These are phyloP conservation scores for Lobophora halterata DNA, from an alignment of 2,888 invertebrate genomes.

Conservation along the genomic window DNA sequence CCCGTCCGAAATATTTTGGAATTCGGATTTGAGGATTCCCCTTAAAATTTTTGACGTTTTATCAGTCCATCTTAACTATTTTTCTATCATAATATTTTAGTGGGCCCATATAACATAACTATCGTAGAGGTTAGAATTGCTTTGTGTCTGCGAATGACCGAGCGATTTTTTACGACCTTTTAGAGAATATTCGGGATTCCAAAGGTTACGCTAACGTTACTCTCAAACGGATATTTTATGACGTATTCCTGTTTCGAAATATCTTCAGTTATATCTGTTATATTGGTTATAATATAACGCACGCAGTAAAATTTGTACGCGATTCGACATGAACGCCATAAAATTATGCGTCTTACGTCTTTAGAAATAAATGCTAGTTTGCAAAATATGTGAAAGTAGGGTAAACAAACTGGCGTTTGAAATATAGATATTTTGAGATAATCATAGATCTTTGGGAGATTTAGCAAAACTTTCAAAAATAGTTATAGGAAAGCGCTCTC, in stretches of 20 bases:
- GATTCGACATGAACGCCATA: constrained; percentile 1
- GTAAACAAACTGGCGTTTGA: too few relatives aligned
- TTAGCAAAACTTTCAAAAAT: too few relatives aligned
- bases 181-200: constrained; percentile 15
- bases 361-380: constrained; percentile 3
- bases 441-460: too few relatives aligned
- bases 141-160: constrained; percentile 6
- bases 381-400: neutral
- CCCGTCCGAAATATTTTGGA: too few relatives aligned
- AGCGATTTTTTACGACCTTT: constrained; percentile 10
- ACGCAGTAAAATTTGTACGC: constrained; percentile 22
- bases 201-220: constrained; percentile 17
- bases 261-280: constrained; percentile 18
- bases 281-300: too few relatives aligned
- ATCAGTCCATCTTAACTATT: too few relatives aligned
- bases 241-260: constrained; percentile 24
- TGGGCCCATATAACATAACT: neutral
- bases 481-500: too few relatives aligned
- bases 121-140: neutral
- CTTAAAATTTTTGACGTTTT: too few relatives aligned
- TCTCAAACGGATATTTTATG: constrained; percentile 24
- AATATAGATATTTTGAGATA: too few relatives aligned
- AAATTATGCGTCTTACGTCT: constrained; percentile 2
- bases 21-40: too few relatives aligned
- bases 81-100: neutral